phyloP scores from a whole-genome alignment of 2,113 vertebrate genomes.

The Cynocephalus volans region DNA sequence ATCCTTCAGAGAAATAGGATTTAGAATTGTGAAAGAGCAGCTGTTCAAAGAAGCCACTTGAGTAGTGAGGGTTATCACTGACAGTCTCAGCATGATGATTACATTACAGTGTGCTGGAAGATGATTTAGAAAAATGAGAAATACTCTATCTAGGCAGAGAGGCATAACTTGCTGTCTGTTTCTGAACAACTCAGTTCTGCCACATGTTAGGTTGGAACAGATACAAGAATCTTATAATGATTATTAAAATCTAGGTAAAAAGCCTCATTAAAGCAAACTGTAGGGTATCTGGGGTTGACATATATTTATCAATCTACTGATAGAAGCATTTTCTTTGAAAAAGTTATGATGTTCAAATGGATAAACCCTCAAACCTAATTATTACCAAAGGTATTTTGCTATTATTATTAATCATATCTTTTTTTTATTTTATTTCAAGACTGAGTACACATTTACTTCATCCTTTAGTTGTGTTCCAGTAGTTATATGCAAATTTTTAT shows the following conservation, averaged over 20 bases:
- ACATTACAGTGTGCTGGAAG: conserved; percentile 41
- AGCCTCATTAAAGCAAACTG: background rate
- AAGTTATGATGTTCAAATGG: background rate
- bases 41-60: conserved; percentile 73
- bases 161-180: background rate
- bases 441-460: background rate
- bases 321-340: background rate
- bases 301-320: background rate
- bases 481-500: background rate
- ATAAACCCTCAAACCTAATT: background rate
- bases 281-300: background rate
- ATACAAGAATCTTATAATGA: background rate
- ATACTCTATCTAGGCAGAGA: conserved; percentile 34
- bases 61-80: conserved; percentile 67
- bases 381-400: background rate
- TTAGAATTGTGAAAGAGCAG: conserved; percentile 61
- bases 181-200: background rate
- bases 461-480: background rate
- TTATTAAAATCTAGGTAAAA: background rate
- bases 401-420: background rate
- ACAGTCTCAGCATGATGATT: conserved; percentile 28
- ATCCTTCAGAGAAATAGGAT: conserved; percentile 55
- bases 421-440: background rate
- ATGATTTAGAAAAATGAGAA: conserved; percentile 74
- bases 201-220: background rate